These are phyloP conservation scores for Ectemnius cavifrons DNA, from an alignment of 2,888 invertebrate species.

Conservation along the genomic window DNA sequence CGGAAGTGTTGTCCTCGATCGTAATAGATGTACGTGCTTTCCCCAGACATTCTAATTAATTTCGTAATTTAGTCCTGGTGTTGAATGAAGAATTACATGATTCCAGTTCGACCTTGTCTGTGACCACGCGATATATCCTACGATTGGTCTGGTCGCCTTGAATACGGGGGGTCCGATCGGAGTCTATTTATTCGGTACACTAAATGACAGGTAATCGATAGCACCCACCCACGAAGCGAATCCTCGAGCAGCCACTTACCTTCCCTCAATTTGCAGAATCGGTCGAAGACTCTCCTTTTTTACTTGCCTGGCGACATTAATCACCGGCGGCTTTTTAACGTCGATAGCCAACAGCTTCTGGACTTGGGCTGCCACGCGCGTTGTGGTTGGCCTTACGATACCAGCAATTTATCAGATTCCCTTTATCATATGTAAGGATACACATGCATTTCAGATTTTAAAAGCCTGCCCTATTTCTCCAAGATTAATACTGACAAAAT, in stretches of 20 bases:
- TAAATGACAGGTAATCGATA: slow-evolving; percentile 85
- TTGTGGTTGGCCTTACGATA: slow-evolving; percentile 93
- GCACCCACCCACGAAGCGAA: background rate
- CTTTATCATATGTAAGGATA: slow-evolving; percentile 90
- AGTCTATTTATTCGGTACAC: slow-evolving; percentile 90
- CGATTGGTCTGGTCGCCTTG: slow-evolving; percentile 90
- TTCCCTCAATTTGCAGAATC: slow-evolving; percentile 80
- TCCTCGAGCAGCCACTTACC: background rate
- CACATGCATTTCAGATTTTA: background rate
- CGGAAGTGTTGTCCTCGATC: slow-evolving; percentile 86
- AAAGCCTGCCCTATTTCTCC: background rate
- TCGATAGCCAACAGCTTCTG: slow-evolving; percentile 89
- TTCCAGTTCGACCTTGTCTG: slow-evolving; percentile 94
- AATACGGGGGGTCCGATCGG: slow-evolving; percentile 94
- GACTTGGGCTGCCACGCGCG: slow-evolving; percentile 89
- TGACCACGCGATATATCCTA: slow-evolving; percentile 91
- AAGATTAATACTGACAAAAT: background rate
- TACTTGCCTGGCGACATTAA: slow-evolving; percentile 88
- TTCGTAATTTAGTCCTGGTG: background rate
- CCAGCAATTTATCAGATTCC: slow-evolving; percentile 97
- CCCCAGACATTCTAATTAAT: background rate
- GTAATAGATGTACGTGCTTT: slow-evolving; percentile 83
- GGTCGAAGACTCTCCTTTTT: slow-evolving; percentile 93
- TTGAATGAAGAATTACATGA: slow-evolving; percentile 17
- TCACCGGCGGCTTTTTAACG: slow-evolving; percentile 88